phyloP scores from a whole-genome alignment of 2,888 invertebrate species.

The Drosophila siamana region DNA sequence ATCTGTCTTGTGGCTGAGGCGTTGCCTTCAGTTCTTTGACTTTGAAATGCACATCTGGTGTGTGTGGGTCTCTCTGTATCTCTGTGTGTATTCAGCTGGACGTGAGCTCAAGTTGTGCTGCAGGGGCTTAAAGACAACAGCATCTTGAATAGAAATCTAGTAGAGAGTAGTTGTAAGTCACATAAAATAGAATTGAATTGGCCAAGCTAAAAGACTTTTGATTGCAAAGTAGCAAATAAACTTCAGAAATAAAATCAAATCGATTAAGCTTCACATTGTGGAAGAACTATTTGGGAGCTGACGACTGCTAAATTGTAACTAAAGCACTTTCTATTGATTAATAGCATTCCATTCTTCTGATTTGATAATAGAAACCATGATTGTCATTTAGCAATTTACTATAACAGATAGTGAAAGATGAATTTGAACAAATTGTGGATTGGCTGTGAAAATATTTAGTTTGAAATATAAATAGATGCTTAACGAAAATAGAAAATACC shows the following conservation, averaged over 20 bases:
- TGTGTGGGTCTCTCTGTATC: conserved; percentile 15
- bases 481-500: too few relatives aligned
- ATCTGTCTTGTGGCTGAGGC: conserved; percentile 37
- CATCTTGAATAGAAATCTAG: conserved; percentile 60
- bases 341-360: neutral
- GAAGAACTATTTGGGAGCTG: neutral
- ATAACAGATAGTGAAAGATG: neutral
- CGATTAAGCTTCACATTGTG: neutral
- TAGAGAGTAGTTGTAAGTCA: conserved; percentile 13
- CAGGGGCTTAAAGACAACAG: conserved; percentile 9
- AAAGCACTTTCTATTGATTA: neutral
- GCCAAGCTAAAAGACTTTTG: conserved; percentile 9
- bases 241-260: conserved; percentile 1
- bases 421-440: neutral
- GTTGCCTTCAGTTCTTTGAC: conserved; percentile 61
- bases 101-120: conserved; percentile 17
- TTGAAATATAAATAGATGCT: neutral
- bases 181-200: conserved; percentile 28
- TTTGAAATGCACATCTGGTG: conserved; percentile 30
- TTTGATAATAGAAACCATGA: neutral
- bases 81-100: conserved; percentile 13
- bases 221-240: conserved; percentile 5
- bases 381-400: neutral
- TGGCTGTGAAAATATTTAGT: neutral
- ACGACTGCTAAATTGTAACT: neutral